Evolutionary conservation across 64 coral and sea anemone species (phyloP).

Genomic region (Dendrophyllia cribrosa): DNA sequence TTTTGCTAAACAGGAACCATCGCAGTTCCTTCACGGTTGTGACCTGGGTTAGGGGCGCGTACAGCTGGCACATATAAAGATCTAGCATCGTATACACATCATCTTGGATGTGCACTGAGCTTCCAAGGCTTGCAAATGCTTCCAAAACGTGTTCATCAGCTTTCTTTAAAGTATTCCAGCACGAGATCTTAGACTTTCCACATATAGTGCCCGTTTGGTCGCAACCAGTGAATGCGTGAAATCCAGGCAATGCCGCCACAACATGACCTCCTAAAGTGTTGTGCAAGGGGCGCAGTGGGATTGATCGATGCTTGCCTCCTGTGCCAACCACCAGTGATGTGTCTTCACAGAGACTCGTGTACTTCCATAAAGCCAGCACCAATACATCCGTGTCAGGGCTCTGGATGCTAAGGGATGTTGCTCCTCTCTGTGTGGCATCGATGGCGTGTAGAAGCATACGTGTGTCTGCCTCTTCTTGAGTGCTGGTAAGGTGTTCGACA

Average conservation of each 20-base stretch:
- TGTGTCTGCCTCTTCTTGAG: slow-evolving; percentile 2
- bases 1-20: slow-evolving; percentile 71
- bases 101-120: not conserved
- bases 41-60: not conserved
- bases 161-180: slow-evolving; percentile 58
- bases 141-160: slow-evolving; percentile 12
- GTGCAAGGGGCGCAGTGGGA: not conserved
- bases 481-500: not conserved
- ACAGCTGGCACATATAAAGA: slow-evolving; percentile 10
- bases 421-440: slow-evolving; percentile 21
- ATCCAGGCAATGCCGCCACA: too few relatives aligned
- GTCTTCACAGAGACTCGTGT: slow-evolving; percentile 30
- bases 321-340: slow-evolving; percentile 1
- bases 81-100: not conserved
- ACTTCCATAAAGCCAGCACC: slow-evolving; percentile 23
- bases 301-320: slow-evolving; percentile 22
- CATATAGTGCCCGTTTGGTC: slow-evolving; percentile 49
- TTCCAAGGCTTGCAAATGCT: slow-evolving; percentile 46
- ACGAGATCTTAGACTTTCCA: slow-evolving; percentile 18
- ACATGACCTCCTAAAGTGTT: too few relatives aligned
- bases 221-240: slow-evolving; percentile 43
- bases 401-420: slow-evolving; percentile 38
- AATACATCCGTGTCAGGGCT: slow-evolving; percentile 55
- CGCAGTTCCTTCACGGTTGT: slow-evolving; percentile 40
- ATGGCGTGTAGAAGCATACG: slow-evolving; percentile 31